Base-by-base conservation (phyloP, 1,140 invertebrate species). In the Drosophila elegans region DNA sequence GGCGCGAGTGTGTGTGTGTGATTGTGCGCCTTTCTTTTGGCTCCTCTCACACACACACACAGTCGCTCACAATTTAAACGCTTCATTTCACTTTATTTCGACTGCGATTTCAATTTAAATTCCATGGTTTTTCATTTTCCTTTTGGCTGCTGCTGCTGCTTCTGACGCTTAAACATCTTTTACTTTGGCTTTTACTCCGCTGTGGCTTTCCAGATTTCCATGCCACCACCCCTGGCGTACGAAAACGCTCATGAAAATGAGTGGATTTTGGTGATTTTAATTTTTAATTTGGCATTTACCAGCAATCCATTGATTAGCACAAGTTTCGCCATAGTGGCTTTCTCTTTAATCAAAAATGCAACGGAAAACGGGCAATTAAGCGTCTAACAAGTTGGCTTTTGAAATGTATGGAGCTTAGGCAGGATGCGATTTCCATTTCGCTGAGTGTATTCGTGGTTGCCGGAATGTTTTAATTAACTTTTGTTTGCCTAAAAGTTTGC, bases 91-190 rank as follows among this genome's bases (percentile, higher is more conserved):
- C 80, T 88, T 88, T 88, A 89, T 84, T 88, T 89, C 84, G 77
- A 84, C 84, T 88, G 84, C 80, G 84, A 89, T 88, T 88, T 88
- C 84, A 89, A 88, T 88, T 88, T 88, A 80, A 89, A 84, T 89
- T 88, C 76, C 84, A 68, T 72, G 84, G 88, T 77, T 80, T 88
- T 83, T 41, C 55, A 52, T 78, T 78, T 63, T 45, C 41, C 56
- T 38, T 71, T 68, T 25, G 62, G 36, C 39, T 34, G 41, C 42
- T 57, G 13, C 10, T 3, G 13, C 39, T 32, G 29, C 29, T 32
- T 5, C 29, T 32, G 39, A 25, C 54, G 34, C 51, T 71, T 59
- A 38, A 78, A 59, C 48, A 62, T 72, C 78, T 86, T 83, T 77
- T 74, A 63, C 56, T 80, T 83, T 69, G 63, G 52, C 75, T 69